Percentiles rank a stretch among this genome's conserved stretches.
phyloP scores from a whole-genome alignment of 2,888 invertebrate genomes.

The Philhelius pedissequus region DNA sequence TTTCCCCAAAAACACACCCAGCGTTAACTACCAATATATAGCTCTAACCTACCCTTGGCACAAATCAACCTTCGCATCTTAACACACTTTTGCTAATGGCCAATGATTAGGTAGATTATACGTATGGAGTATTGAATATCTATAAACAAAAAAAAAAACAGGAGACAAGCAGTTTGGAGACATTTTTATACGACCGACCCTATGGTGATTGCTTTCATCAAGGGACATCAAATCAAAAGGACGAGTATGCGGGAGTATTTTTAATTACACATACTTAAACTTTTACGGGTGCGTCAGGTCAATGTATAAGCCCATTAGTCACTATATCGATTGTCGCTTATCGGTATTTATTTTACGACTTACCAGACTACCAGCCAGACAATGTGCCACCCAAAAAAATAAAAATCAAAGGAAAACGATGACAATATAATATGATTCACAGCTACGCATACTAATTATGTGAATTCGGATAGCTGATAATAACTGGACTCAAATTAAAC shows the following conservation, averaged over 20 bases:
- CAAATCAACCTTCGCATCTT: not conserved
- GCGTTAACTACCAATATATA: not conserved
- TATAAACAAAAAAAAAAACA: not conserved
- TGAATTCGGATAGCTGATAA: slow-evolving; percentile 43
- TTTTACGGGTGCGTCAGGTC: slow-evolving; percentile 54
- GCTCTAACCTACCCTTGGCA: not conserved
- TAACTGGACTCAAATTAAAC: slow-evolving; percentile 56
- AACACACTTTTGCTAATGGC: slow-evolving; percentile 52
- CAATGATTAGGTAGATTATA: slow-evolving; percentile 12
- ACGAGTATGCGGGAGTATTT: not conserved
- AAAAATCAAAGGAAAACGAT: slow-evolving; percentile 8
- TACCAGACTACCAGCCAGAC: slow-evolving; percentile 12
- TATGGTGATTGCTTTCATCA: not conserved
- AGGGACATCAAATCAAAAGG: not conserved
- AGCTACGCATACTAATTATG: slow-evolving; percentile 65
- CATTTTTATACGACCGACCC: slow-evolving; percentile 4
- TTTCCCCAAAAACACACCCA: slow-evolving; percentile 9
- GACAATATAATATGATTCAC: slow-evolving; percentile 52
- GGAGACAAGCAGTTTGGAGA: not conserved
- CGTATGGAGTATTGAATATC: slow-evolving; percentile 24
- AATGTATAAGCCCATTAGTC: slow-evolving; percentile 57
- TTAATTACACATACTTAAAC: not conserved
- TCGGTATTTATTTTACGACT: slow-evolving; percentile 10
- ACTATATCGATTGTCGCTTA: slow-evolving; percentile 54
- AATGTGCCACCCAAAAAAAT: slow-evolving; percentile 53